phyloP scores from a whole-genome alignment of 2,888 invertebrate genomes.

The Andrena camellia region DNA sequence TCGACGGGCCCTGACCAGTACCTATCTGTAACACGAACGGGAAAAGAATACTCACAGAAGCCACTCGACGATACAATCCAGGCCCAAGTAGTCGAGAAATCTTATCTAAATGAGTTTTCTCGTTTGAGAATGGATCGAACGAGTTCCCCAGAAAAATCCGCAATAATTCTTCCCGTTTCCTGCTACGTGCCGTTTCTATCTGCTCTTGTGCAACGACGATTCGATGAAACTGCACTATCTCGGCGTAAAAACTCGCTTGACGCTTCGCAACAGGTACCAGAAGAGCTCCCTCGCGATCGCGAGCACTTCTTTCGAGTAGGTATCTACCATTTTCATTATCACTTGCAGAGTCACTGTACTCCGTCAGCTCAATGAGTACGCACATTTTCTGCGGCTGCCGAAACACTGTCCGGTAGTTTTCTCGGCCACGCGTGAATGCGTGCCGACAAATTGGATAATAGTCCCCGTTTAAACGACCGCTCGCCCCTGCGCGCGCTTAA shows the following conservation, averaged over 20 bases:
- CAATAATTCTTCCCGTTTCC: no score
- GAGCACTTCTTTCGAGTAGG: no score
- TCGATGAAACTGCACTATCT: no score
- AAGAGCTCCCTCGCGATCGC: no score
- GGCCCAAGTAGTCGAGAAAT: background rate
- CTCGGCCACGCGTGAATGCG: background rate
- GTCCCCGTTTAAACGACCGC: slow-evolving; percentile 19
- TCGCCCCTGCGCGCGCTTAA: slow-evolving; percentile 2
- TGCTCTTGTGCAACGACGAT: no score
- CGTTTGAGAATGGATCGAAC: background rate
- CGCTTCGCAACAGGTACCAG: no score
- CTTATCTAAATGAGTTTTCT: background rate
- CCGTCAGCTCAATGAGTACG: no score
- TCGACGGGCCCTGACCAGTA: background rate
- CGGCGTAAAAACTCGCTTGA: no score
- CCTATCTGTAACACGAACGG: slow-evolving; percentile 37
- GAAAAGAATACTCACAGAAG: background rate
- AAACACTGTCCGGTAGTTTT: background rate
- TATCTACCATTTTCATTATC: no score
- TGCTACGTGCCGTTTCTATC: no score
- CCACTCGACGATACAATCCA: background rate
- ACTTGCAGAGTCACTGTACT: no score
- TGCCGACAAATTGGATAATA: slow-evolving; percentile 40
- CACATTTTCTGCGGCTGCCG: background rate
- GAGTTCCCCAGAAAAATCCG: background rate